Evolutionary conservation across 2,797 vertebrate genomes (phyloP).

Genomic region (Tokudaia muenninki): DNA sequence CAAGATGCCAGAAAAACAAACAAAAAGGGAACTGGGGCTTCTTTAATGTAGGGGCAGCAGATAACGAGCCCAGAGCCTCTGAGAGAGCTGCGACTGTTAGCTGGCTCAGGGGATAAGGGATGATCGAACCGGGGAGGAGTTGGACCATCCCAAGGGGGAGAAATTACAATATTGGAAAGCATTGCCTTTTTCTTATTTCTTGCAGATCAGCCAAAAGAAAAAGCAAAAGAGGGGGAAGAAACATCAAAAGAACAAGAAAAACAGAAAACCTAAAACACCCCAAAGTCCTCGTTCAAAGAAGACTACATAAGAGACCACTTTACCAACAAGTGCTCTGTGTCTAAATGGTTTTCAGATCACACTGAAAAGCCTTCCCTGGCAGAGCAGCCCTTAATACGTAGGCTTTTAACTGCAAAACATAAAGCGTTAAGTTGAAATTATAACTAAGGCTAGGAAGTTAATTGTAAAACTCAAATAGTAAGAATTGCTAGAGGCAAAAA

Average conservation of each 20-base stretch:
- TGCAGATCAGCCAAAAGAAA: slow-evolving; percentile 71
- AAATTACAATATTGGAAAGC: slow-evolving; percentile 23
- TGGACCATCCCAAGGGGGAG: background rate
- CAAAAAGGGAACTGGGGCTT: background rate
- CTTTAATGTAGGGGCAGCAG: background rate
- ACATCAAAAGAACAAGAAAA: slow-evolving; percentile 33
- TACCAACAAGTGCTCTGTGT: slow-evolving; percentile 3
- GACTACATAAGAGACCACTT: slow-evolving; percentile 26
- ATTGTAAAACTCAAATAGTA: slow-evolving; percentile 55
- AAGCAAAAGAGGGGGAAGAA: slow-evolving; percentile 65
- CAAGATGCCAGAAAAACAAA: background rate
- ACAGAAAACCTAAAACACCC: slow-evolving; percentile 19
- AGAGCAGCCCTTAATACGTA: background rate
- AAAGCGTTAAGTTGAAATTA: slow-evolving; percentile 35
- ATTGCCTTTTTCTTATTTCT: background rate
- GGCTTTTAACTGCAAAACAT: background rate
- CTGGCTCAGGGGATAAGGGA: background rate
- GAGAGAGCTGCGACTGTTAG: background rate
- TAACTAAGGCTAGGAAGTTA: slow-evolving; percentile 46
- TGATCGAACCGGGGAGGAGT: background rate
- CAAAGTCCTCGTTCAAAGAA: slow-evolving; percentile 42
- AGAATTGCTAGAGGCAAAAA: slow-evolving; percentile 20
- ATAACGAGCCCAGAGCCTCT: background rate
- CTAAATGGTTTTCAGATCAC: background rate
- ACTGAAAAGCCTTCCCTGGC: slow-evolving; percentile 33